Conservation (phyloP, 2,797 vertebrate genomes). For the Manis javanica region DNA sequence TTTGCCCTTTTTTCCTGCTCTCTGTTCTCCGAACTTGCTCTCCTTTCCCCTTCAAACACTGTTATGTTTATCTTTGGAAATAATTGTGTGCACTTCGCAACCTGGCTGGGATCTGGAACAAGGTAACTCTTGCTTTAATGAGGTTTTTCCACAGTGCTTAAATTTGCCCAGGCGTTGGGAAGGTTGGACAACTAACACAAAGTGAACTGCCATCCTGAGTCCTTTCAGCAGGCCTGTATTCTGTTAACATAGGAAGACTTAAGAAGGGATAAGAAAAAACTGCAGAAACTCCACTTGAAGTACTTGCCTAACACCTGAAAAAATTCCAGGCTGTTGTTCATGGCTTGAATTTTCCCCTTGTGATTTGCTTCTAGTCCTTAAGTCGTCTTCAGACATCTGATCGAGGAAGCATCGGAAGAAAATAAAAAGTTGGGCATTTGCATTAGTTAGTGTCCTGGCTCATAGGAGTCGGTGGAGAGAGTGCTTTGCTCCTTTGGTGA, state of each 20-base stretch:
- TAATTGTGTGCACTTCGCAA: background rate
- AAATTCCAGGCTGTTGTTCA: slow-evolving; percentile 52
- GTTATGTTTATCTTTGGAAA: background rate
- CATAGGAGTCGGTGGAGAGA: background rate
- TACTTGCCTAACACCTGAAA: background rate
- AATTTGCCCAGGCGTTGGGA: background rate
- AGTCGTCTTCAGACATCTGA: background rate
- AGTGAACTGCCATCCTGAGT: background rate
- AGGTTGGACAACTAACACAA: background rate
- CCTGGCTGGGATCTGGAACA: background rate
- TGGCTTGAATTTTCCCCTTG: background rate
- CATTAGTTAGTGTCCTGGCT: background rate
- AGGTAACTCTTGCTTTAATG: slow-evolving; percentile 65
- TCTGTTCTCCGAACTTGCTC: background rate
- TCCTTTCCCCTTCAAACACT: background rate
- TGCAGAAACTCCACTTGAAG: slow-evolving; percentile 23
- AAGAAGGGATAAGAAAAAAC: background rate
- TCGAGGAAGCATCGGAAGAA: background rate
- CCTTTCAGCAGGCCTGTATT: background rate
- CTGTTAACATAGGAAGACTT: background rate
- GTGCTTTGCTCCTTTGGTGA: background rate
- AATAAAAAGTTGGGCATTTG: background rate
- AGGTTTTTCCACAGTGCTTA: background rate
- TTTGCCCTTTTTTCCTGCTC: background rate
- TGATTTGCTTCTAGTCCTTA: background rate